Conservation (phyloP, 2,113 vertebrate genomes). For the Pithys albifrons region DNA sequence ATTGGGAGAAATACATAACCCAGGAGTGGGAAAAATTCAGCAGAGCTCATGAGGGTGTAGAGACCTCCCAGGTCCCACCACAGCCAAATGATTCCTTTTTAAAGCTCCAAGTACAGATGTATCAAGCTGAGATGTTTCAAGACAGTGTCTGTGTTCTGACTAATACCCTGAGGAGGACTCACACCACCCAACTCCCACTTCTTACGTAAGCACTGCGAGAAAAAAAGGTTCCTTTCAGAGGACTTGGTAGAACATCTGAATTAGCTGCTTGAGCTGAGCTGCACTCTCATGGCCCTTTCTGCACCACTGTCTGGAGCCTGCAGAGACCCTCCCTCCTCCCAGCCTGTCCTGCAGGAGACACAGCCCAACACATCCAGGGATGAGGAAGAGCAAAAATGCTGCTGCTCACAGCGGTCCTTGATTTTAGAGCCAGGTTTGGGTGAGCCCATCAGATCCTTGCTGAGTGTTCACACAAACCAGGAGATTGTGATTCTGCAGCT, state of each 20-base stretch:
- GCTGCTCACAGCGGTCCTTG: background rate
- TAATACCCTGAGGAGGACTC: constrained; percentile 10
- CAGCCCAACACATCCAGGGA: accelerated
- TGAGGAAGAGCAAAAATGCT: accelerated
- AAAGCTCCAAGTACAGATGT: background rate
- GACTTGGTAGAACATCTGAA: background rate
- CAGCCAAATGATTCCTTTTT: background rate
- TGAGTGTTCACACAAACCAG: background rate
- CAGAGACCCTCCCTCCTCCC: background rate
- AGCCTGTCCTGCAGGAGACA: background rate
- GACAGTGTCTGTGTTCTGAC: background rate
- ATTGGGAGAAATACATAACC: background rate
- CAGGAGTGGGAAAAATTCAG: background rate
- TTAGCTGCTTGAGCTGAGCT: background rate
- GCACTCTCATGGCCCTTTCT: background rate
- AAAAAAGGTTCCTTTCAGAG: background rate
- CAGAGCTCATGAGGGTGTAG: background rate
- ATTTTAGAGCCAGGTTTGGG: background rate
- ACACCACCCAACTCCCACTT: background rate
- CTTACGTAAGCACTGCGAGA: background rate
- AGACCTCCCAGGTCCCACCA: background rate
- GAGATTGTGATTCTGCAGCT: background rate
- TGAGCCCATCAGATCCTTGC: background rate
- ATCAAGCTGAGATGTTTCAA: background rate
- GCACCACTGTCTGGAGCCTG: background rate